Evolutionary conservation across 2,797 vertebrate species (phyloP), one percentile per base, ranked within the genome.

Genomic region (Ceryle rudis): DNA sequence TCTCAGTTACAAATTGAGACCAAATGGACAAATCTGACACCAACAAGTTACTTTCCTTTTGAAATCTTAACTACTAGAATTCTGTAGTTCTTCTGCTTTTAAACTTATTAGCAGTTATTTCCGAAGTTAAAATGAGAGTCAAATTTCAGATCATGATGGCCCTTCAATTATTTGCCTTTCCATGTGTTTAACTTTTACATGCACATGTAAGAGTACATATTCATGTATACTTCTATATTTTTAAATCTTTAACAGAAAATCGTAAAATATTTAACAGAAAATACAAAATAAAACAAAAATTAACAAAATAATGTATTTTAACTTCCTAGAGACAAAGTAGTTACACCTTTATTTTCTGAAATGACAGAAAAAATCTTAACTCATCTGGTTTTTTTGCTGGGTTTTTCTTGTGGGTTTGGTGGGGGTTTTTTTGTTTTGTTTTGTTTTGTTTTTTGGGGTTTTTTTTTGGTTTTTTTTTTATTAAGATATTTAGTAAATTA

Each of bases 11-110:
- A 86, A 95, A 94, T 93, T 89, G 54, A 92, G 74, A 91, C 64
- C 90, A 89, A 97, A 90, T 73, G 80, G 81, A 78, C 26, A 80
- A 82, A 89, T 73, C 44, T 81, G 91, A 88, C 81, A 81, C 31
- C 60, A 92, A 64, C 20, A 70, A 89, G 55, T 84, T 86, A 84
- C 66, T 94, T 77, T 78, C 46, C 72, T 82, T 88, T 70, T 92
- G 80, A 92, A 91, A 77, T 61, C 6, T 52, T 74, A 90, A 44
- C 54, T 70, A 25, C 65, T 70, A 4, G 46, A 84, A n/a, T 77
- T 69, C 33, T 79, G 41, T 49, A 47, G 19, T 52, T 79, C 7
- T 86, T 61, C 66, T 91, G 31, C 46, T 83, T 91, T 82, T 75
- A 66, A 44, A 44, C 10, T 65, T 78, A 31, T 26, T 77, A 25